Evolutionary conservation across 2,797 vertebrate species (phyloP).

Genomic region (Sebastes jordani): DNA sequence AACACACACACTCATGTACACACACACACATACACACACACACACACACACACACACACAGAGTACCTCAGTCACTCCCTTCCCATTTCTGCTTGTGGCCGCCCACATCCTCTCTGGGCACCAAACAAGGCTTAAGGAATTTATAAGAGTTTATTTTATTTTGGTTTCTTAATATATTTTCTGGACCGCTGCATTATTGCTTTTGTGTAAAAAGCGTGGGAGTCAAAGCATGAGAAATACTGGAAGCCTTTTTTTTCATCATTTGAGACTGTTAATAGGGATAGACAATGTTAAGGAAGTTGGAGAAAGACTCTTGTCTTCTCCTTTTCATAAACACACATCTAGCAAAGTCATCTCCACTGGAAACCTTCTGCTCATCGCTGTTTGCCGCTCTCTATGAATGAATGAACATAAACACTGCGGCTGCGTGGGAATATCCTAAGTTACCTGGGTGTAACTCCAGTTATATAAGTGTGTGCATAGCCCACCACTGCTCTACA

Average conservation of each 20-base stretch:
- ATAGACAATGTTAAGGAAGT: not conserved
- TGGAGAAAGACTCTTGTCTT: not conserved
- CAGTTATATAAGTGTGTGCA: not conserved
- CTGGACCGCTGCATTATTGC: conserved; percentile 39
- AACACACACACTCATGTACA: not conserved
- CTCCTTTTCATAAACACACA: not conserved
- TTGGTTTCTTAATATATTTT: conserved; percentile 53
- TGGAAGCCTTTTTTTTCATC: not conserved
- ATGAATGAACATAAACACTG: not conserved
- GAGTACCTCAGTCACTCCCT: conserved; percentile 28
- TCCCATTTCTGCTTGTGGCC: conserved; percentile 22
- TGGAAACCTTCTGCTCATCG: not conserved
- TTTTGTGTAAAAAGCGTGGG: conserved; percentile 43
- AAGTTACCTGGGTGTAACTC: not conserved
- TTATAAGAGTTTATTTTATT: conserved; percentile 54
- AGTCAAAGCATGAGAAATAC: conserved; percentile 15
- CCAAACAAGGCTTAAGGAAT: conserved; percentile 49
- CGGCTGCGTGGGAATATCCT: fast-evolving
- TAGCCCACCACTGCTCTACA: not conserved
- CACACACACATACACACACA: not conserved
- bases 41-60: not conserved
- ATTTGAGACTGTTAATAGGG: not conserved
- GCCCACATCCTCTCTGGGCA: conserved; percentile 51
- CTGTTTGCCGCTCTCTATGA: not conserved
- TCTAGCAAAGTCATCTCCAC: not conserved